Percentiles rank a stretch among this genome's conserved stretches.
Evolutionary conservation across 2,888 invertebrate genomes (phyloP).

Genomic region (Agrochola macilenta): DNA sequence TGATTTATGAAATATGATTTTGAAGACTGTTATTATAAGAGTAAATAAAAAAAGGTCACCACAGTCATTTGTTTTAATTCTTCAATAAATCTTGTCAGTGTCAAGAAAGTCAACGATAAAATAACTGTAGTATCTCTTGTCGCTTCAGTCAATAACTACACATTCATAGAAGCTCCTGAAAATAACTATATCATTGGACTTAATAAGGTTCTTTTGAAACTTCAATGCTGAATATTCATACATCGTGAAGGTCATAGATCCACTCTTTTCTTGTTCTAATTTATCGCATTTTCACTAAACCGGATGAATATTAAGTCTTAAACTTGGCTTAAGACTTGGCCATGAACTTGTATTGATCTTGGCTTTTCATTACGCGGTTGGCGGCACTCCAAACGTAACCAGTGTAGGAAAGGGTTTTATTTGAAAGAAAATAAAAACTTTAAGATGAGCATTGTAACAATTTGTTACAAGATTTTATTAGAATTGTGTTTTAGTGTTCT

Average conservation of each 20-base stretch:
- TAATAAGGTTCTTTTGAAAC: neutral
- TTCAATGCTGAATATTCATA: neutral
- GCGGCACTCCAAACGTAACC: conserved; percentile 58
- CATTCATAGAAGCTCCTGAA: neutral
- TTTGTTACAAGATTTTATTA: conserved; percentile 52
- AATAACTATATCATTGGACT: neutral
- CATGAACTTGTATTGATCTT: conserved; percentile 62
- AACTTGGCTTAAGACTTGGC: conserved; percentile 57
- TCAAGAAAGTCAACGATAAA: neutral
- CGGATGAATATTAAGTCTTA: conserved; percentile 46
- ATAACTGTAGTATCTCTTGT: no score
- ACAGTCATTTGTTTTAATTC: neutral
- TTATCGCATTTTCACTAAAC: conserved; percentile 46
- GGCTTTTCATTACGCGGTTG: conserved; percentile 59
- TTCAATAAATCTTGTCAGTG: neutral
- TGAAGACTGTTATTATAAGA: neutral
- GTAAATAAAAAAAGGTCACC: neutral
- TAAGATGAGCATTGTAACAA: conserved; percentile 25
- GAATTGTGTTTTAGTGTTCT: conserved; percentile 18
- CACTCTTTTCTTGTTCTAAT: neutral
- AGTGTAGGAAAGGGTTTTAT: conserved; percentile 43
- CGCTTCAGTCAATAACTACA: neutral
- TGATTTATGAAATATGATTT: conserved; percentile 26
- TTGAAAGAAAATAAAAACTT: conserved; percentile 43
- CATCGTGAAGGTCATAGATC: conserved; percentile 3